Conservation (phyloP, 2,888 invertebrate genomes). For the Selenia dentaria region DNA sequence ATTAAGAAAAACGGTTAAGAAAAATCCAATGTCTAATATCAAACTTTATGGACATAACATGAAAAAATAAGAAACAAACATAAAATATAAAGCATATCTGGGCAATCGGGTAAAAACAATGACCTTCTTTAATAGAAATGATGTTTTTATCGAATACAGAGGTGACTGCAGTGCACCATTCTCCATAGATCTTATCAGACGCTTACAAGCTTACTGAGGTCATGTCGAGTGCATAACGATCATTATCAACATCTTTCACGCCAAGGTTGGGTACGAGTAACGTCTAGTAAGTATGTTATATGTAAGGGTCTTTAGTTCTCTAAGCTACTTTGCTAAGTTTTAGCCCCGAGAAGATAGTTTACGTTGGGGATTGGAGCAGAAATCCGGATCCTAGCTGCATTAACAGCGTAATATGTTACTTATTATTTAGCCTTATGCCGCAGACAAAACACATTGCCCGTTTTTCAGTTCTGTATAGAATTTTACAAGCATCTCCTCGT, state of each 20-base stretch:
- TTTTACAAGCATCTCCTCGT: too few relatives aligned
- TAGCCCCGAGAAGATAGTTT: background rate
- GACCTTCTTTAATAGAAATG: too few relatives aligned
- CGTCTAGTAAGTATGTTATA: background rate
- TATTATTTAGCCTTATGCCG: background rate
- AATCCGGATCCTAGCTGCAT: conserved; percentile 1
- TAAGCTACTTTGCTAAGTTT: conserved; percentile 5
- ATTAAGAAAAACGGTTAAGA: too few relatives aligned
- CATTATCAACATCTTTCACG: conserved; percentile 15
- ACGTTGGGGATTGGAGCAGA: background rate
- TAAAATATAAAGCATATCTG: too few relatives aligned
- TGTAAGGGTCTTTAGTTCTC: conserved; percentile 4
- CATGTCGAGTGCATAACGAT: conserved; percentile 18
- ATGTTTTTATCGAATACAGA: too few relatives aligned
- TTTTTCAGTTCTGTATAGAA: too few relatives aligned
- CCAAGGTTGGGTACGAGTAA: conserved; percentile 4
- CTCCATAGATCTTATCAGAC: conserved; percentile 19
- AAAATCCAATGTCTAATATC: too few relatives aligned
- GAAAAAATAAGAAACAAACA: too few relatives aligned
- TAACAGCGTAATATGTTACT: background rate
- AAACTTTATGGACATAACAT: too few relatives aligned
- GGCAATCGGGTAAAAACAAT: too few relatives aligned
- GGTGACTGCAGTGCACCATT: conserved; percentile 8
- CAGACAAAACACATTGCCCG: too few relatives aligned
- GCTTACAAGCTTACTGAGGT: conserved; percentile 15